Percentiles rank a stretch among this genome's conserved stretches.
phyloP scores from a whole-genome alignment of 2,888 invertebrate genomes.

The Rhamnusium bicolor region DNA sequence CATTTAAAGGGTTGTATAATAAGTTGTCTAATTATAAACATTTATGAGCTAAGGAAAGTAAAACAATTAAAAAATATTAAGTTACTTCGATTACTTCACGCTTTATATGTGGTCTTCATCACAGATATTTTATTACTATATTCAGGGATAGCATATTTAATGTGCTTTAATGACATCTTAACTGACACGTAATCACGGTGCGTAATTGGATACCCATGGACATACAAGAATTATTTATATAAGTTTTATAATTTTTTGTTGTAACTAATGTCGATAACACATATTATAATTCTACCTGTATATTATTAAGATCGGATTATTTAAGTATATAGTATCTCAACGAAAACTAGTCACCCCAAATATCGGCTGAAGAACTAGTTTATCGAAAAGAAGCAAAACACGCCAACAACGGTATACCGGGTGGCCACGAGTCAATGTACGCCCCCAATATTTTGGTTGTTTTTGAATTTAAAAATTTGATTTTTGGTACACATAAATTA shows the following conservation, averaged over 20 bases:
- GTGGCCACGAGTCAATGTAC: too few relatives aligned
- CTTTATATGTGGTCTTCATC: slow-evolving; percentile 17
- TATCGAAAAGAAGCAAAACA: too few relatives aligned
- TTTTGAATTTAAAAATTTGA: too few relatives aligned
- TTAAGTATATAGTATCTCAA: too few relatives aligned
- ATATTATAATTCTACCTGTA: too few relatives aligned
- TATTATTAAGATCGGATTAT: too few relatives aligned
- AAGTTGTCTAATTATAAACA: slow-evolving; percentile 11
- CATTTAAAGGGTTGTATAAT: not conserved
- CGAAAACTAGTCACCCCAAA: too few relatives aligned
- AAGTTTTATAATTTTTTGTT: not conserved
- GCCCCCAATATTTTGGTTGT: too few relatives aligned
- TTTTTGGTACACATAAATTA: too few relatives aligned
- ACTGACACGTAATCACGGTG: slow-evolving; percentile 8
- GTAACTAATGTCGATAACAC: too few relatives aligned
- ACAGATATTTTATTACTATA: slow-evolving; percentile 20
- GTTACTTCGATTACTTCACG: slow-evolving; percentile 22
- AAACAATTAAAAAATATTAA: slow-evolving; percentile 27
- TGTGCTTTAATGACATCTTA: slow-evolving; percentile 22
- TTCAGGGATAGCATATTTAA: slow-evolving; percentile 11
- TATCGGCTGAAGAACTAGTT: too few relatives aligned
- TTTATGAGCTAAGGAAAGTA: slow-evolving; percentile 6
- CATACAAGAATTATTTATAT: slow-evolving; percentile 12
- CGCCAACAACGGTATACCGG: too few relatives aligned
- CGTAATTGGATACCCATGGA: slow-evolving; percentile 19